These are phyloP conservation scores for Panagrolaimus sp. DNA, from an alignment of 1,140 invertebrate species.

Conservation along the genomic window DNA sequence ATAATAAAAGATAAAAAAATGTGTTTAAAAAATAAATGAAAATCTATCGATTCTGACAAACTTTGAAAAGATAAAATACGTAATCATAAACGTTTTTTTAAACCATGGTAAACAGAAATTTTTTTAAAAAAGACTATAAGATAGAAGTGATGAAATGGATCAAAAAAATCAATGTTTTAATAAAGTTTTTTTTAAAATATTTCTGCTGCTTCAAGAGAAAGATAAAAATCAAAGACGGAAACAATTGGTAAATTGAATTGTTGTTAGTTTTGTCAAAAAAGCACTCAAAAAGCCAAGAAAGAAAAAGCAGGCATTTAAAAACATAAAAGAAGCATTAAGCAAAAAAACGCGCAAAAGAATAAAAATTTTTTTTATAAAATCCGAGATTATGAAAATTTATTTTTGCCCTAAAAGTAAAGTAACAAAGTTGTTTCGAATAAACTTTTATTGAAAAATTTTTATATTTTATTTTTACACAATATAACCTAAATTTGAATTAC, in stretches of 20 bases:
- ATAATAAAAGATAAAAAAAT: constrained; percentile 12
- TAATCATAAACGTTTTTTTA: neutral
- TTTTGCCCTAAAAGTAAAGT: neutral
- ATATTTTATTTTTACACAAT: too few species aligned
- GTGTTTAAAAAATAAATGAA: constrained; percentile 13
- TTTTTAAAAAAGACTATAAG: neutral
- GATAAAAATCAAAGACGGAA: neutral
- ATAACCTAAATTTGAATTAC: neutral
- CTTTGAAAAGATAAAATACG: constrained; percentile 1
- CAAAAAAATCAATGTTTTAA: neutral
- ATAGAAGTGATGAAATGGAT: neutral
- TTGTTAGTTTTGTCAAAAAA: constrained; percentile 8
- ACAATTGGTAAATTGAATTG: constrained; percentile 16
- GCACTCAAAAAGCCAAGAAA: neutral
- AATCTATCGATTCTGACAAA: constrained; percentile 11
- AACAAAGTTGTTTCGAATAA: neutral
- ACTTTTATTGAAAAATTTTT: too few species aligned
- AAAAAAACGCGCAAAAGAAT: constrained; percentile 12
- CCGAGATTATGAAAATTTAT: constrained; percentile 16
- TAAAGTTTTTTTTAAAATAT: neutral
- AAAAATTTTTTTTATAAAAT: neutral
- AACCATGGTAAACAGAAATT: neutral
- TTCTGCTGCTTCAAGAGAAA: neutral
- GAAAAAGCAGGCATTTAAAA: constrained; percentile 7
- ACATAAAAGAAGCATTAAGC: too few species aligned